Evolutionary conservation across 2,113 vertebrate species (phyloP).

Genomic region (Anas platyrhynchos): DNA sequence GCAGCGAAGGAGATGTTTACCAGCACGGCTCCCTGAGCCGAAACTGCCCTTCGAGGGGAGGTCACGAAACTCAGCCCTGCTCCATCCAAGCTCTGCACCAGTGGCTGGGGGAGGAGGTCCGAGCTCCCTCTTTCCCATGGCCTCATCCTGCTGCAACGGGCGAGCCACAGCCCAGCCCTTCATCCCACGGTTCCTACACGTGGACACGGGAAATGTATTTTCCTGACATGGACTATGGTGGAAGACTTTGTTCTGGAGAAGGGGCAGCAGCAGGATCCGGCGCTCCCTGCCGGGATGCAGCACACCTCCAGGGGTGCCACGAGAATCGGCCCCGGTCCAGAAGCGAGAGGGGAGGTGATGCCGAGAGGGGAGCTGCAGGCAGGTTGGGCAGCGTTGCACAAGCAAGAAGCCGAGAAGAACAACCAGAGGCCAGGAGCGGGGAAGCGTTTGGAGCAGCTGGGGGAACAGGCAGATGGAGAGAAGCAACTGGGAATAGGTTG

Average conservation of each 20-base stretch:
- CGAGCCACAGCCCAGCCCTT: background rate
- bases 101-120: background rate
- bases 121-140: background rate
- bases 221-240: fast-evolving
- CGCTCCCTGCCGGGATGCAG: background rate
- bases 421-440: background rate
- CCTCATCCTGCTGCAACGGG: background rate
- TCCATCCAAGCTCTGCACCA: background rate
- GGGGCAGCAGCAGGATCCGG: background rate
- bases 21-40: background rate
- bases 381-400: background rate
- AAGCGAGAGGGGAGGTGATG: background rate
- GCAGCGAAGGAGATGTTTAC: background rate
- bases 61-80: fast-evolving
- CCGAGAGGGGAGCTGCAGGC: background rate
- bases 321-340: background rate
- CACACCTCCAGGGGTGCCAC: background rate
- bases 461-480: background rate
- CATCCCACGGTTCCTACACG: background rate
- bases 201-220: fast-evolving
- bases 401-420: background rate
- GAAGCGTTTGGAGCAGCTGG: background rate
- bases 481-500: fast-evolving
- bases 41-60: background rate
- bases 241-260: background rate